Base-by-base conservation (phyloP, 2,797 vertebrate genomes). In the Bovichtus variegatus region DNA sequence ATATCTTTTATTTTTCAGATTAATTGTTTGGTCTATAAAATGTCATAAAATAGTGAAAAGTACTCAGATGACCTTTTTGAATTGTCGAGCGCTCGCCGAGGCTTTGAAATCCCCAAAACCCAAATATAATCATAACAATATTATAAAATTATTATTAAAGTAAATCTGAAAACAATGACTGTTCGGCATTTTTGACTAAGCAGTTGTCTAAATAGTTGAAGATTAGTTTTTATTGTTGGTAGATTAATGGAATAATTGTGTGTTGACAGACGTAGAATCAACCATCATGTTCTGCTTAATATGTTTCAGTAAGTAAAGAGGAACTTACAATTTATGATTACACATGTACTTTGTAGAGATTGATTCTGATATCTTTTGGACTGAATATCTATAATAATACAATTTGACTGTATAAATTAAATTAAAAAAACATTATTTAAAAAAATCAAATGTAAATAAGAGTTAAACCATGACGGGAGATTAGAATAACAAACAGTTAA, bases 391-490 rank as follows among this genome's bases (percentile, higher is more conserved):
- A n/a, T n/a, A n/a, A n/a, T n/a, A n/a, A n/a, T 44, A 54, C 10
- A 34, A 29, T 31, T 21, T 25, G 36, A 49, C 5, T 38, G 9
- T 64, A 51, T 27, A 18, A 7, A 40, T 8, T 55, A 1, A 50
- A 64, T 18, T 9, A 15, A 21, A 16, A n/a, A n/a, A n/a, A n/a
- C n/a, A n/a, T n/a, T n/a, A n/a, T n/a, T n/a, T n/a, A n/a, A n/a
- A n/a, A n/a, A 3, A 43, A 8, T 43, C 19, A 0, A 0, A 25
- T 34, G 4, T n/a, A 15, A n/a, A n/a, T n/a, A n/a, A n/a, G n/a
- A n/a, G n/a, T n/a, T n/a, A 47, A 34, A 18, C 19, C 2, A 16
- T 51, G 23, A 11, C 16, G 0, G 68, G 57, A 41, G 58, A 11
- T 23, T 58, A 5, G 15, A 18, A 38, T 36, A 36, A 10, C 12